These are phyloP conservation scores for Discoglossus pictus DNA, from an alignment of 2,797 vertebrate genomes.

Conservation along the genomic window DNA sequence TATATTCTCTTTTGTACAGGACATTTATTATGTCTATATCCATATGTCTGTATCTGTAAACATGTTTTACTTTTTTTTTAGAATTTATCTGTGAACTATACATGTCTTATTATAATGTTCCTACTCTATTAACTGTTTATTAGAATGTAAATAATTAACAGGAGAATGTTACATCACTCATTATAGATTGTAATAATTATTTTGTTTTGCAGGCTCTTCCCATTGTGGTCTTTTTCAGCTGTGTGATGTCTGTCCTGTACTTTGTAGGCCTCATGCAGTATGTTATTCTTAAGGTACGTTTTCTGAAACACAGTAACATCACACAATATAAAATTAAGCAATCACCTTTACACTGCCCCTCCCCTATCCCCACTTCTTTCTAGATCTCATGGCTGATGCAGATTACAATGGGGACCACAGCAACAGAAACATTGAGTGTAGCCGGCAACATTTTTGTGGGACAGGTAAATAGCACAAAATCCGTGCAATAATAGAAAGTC, in stretches of 20 bases:
- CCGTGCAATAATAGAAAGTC: too few species aligned
- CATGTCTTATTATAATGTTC: too few species aligned
- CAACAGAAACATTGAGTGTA: constrained; percentile 91
- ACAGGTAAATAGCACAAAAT: constrained; percentile 77
- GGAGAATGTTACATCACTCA: too few species aligned
- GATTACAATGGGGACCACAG: constrained; percentile 87
- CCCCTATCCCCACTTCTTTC: constrained; percentile 46
- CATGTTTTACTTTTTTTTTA: too few species aligned
- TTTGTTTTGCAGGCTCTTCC: constrained; percentile 78
- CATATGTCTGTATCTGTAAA: too few species aligned
- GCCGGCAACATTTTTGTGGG: constrained; percentile 96
- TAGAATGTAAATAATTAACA: too few species aligned
- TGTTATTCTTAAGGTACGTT: constrained; percentile 89
- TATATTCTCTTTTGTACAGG: too few species aligned
- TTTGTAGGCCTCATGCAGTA: constrained; percentile 91
- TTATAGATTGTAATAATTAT: not conserved
- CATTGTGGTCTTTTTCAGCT: constrained; percentile 95
- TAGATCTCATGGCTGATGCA: constrained; percentile 95
- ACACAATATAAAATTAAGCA: not conserved
- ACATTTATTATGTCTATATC: too few species aligned
- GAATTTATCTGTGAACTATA: too few species aligned
- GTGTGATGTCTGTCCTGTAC: constrained; percentile 92
- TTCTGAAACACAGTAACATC: not conserved
- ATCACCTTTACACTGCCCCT: not conserved
- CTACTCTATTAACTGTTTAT: too few species aligned